phyloP scores from a whole-genome alignment of 2,797 vertebrate species.

The Cygnus olor region DNA sequence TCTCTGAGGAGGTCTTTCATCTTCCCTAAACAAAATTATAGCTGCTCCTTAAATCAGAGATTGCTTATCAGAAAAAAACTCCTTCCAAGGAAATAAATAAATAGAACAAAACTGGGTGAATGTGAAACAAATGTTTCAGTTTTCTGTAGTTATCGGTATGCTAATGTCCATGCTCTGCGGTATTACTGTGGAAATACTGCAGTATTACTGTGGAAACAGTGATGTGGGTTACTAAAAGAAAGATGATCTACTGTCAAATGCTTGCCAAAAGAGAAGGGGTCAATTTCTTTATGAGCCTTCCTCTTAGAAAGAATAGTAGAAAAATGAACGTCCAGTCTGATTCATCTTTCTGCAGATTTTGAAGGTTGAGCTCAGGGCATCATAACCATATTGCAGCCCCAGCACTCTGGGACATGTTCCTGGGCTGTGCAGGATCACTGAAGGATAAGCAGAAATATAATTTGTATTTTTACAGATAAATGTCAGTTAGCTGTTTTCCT shows the following conservation, averaged over 20 bases:
- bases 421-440: not conserved
- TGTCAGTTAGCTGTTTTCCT: conserved; percentile 62
- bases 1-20: conserved; percentile 73
- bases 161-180: not conserved
- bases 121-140: conserved; percentile 24
- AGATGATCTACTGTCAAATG: conserved; percentile 55
- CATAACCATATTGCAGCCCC: not conserved
- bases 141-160: conserved; percentile 39
- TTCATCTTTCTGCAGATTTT: conserved; percentile 28
- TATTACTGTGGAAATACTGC: conserved; percentile 41
- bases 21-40: conserved; percentile 65
- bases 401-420: not conserved
- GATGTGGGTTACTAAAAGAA: conserved; percentile 50
- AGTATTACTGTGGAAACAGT: conserved; percentile 63
- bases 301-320: conserved; percentile 42
- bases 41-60: conserved; percentile 56
- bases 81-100: conserved; percentile 35
- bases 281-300: conserved; percentile 43
- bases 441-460: conserved; percentile 43
- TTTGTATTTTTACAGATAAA: conserved; percentile 66
- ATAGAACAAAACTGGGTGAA: not conserved
- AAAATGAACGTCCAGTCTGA: conserved; percentile 14
- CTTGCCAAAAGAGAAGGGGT: conserved; percentile 37
- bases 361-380: conserved; percentile 27
- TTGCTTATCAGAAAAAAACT: conserved; percentile 63